Evolutionary conservation across 2,113 vertebrate genomes (phyloP), one percentile per base, ranked within the genome.

Genomic region (Raja brachyura): DNA sequence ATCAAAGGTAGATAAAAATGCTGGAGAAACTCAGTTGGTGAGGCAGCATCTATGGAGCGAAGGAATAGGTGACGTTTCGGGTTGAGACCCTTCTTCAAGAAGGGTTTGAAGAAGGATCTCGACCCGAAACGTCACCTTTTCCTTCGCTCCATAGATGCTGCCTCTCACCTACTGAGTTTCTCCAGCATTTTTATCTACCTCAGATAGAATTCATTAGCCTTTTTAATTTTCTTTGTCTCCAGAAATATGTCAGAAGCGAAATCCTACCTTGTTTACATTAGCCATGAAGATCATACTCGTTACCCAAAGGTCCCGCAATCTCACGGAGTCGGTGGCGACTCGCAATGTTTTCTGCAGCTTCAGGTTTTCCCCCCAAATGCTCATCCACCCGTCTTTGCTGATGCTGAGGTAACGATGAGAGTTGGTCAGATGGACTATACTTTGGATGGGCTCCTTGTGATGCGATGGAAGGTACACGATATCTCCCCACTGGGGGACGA

Each of bases 301-400:
- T 93, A 97, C 97, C 97, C 97, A 97, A 56, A 98, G 96, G 95
- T 97, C 96, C 94, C 96, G 97, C 85, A 96, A 95, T 83, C 95
- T 95, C 77, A 96, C 96, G 1, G 95, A 94, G 94, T 97, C 96
- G 81, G 97, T 97, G 73, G 95, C 95, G 93, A 98, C 95, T 56
- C 95, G 96, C 93, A 96, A 93, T 18, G 94, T 95, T 94, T 95
- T 95, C 93, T 97, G 95, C 13, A 97, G 94, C 22, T 95, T 96
- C 94, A 97, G 94, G 94, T 96, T 96, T 68, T 96, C 96, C 66
- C 95, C 94, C 96, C 97, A 96, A 95, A 97, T 78, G 75, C 95
- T 96, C 88, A 97, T 93, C 59, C 95, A 95, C 81, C 97, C 97
- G 93, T 97, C 96, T 93, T 96, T 96, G 93, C 97, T 97, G 93